Percentiles rank a stretch among this genome's conserved stretches.
These are phyloP conservation scores for Sebastes diploproa DNA, from an alignment of 2,797 vertebrate species.

Conservation along the genomic window DNA sequence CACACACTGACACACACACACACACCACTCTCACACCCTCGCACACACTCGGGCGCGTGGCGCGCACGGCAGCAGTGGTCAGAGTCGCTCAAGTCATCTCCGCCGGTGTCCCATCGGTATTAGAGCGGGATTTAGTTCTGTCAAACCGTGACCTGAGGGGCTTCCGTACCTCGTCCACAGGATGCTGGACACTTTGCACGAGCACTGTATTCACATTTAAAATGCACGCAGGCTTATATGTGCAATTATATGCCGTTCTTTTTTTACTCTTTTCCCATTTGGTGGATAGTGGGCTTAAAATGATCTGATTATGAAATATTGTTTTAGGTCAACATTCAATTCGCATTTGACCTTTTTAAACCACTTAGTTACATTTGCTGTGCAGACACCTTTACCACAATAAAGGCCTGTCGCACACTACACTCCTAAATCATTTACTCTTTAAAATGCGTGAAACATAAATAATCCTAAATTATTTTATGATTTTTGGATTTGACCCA, in stretches of 20 bases:
- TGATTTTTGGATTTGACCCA: not conserved
- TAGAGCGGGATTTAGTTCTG: not conserved
- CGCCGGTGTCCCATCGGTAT: not conserved
- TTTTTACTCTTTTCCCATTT: not conserved
- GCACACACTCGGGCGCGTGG: conserved; percentile 22
- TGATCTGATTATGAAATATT: not conserved
- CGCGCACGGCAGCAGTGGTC: conserved; percentile 59
- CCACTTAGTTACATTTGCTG: not conserved
- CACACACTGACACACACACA: conserved; percentile 72
- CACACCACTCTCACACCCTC: conserved; percentile 17
- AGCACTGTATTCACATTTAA: not conserved
- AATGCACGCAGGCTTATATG: not conserved
- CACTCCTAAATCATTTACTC: not conserved
- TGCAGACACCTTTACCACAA: not conserved
- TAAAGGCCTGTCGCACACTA: not conserved
- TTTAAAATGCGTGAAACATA: not conserved
- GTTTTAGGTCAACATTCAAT: not conserved
- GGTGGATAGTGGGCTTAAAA: not conserved
- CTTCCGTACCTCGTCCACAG: not conserved
- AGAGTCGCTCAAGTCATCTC: conserved; percentile 43
- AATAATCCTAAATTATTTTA: not conserved
- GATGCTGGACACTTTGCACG: conserved; percentile 28
- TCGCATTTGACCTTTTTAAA: not conserved
- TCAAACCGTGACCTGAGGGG: conserved; percentile 3
- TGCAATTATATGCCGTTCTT: not conserved